phyloP scores from a whole-genome alignment of 2,797 vertebrate genomes.

The Thunnus albacares region DNA sequence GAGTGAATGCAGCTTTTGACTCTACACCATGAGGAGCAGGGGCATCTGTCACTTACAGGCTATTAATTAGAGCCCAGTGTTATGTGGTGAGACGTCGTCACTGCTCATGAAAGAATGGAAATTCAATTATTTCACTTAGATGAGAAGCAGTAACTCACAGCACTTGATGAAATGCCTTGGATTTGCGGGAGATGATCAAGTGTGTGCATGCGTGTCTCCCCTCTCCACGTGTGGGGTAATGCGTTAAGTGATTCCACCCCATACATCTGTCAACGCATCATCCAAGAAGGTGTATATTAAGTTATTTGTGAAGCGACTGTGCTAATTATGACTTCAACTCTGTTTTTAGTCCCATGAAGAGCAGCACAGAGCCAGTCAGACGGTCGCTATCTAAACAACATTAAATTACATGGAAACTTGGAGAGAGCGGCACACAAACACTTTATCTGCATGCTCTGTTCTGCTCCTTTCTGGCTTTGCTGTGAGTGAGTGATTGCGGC shows the following conservation, averaged over 20 bases:
- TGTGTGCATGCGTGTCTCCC: constrained; percentile 27
- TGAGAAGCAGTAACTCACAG: constrained; percentile 60
- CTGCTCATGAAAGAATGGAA: constrained; percentile 77
- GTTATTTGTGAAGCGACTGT: constrained; percentile 56
- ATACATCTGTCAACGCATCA: constrained; percentile 73
- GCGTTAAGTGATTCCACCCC: constrained; percentile 31
- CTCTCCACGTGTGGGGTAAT: constrained; percentile 55
- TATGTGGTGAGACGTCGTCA: constrained; percentile 61
- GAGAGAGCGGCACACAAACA: constrained; percentile 55
- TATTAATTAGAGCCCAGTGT: constrained; percentile 79
- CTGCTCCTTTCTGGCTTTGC: constrained; percentile 42
- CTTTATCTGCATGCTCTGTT: constrained; percentile 50
- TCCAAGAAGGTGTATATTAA: constrained; percentile 75
- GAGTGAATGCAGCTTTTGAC: constrained; percentile 29
- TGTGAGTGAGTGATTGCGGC: constrained; percentile 79
- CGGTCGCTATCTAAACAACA: constrained; percentile 74
- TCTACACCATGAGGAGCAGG: constrained; percentile 31
- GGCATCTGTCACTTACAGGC: constrained; percentile 69
- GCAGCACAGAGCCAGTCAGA: constrained; percentile 66
- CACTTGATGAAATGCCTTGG: constrained; percentile 46
- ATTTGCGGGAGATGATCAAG: constrained; percentile 33
- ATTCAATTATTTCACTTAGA: constrained; percentile 66
- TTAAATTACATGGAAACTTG: constrained; percentile 80
- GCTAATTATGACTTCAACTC: constrained; percentile 70
- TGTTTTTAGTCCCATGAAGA: constrained; percentile 44